Evolutionary conservation across 2,113 vertebrate genomes (phyloP).

Genomic region (Myrmophylax atrothorax): DNA sequence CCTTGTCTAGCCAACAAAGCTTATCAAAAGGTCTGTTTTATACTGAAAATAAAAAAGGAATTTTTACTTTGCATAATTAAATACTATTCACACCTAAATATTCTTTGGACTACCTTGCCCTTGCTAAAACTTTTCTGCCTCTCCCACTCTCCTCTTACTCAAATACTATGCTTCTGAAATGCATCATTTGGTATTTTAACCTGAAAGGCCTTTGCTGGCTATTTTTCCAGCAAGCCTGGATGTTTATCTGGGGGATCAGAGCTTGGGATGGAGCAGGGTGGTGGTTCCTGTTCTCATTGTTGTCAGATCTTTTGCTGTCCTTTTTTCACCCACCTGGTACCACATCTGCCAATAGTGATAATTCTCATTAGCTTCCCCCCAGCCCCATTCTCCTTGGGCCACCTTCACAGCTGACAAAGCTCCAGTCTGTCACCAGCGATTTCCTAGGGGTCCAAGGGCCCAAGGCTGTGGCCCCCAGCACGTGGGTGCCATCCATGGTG

Average conservation of each 20-base stretch:
- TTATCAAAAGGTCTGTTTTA: too few relatives aligned
- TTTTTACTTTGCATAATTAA: background rate
- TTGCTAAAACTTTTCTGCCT: background rate
- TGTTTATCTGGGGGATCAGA: background rate
- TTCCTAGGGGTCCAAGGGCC: background rate
- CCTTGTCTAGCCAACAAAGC: background rate
- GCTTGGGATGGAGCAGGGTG: background rate
- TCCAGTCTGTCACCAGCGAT: background rate
- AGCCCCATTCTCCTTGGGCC: background rate
- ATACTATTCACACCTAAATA: background rate
- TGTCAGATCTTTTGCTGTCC: background rate
- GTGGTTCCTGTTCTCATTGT: background rate
- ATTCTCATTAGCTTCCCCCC: background rate
- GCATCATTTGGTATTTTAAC: background rate
- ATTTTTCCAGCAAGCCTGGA: background rate
- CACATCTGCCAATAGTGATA: background rate
- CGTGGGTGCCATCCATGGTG: background rate
- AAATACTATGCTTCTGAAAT: background rate
- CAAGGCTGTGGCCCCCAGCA: background rate
- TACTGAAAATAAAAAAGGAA: background rate
- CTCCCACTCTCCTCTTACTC: background rate
- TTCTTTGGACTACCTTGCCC: background rate
- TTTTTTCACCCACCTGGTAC: background rate
- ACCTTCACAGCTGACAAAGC: background rate
- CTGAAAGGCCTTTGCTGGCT: background rate